Percentiles rank a stretch among this genome's conserved stretches.
These are phyloP conservation scores for Carpatolechia fugitivella DNA, from an alignment of 2,888 invertebrate species.

Conservation along the genomic window DNA sequence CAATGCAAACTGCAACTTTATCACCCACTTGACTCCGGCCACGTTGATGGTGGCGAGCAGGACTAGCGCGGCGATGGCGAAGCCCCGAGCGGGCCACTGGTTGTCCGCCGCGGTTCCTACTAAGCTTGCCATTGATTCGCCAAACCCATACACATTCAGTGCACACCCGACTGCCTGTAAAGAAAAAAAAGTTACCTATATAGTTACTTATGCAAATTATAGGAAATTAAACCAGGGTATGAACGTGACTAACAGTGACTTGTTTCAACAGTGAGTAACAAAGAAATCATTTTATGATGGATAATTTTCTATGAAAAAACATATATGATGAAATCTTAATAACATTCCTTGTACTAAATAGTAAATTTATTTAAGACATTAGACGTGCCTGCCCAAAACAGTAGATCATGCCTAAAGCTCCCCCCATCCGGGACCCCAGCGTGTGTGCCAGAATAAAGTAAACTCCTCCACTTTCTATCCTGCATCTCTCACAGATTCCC, in stretches of 20 bases:
- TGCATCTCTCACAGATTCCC: constrained; percentile 96
- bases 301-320: too few relatives aligned
- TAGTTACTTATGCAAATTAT: neutral
- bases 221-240: too few relatives aligned
- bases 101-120: constrained; percentile 81
- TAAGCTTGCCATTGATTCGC: constrained; percentile 95
- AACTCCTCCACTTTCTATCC: constrained; percentile 98
- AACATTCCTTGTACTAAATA: too few relatives aligned
- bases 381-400: constrained; percentile 94
- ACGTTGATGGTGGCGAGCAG: constrained; percentile 94
- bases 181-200: constrained; percentile 7
- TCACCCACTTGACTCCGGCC: constrained; percentile 98
- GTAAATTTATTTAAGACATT: neutral
- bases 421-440: constrained; percentile 94
- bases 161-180: constrained; percentile 97
- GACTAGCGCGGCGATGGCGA: constrained; percentile 92
- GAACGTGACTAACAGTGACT: too few relatives aligned
- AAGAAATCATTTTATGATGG: too few relatives aligned
- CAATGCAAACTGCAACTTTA: constrained; percentile 94
- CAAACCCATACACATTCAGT: constrained; percentile 97
- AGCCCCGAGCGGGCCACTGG: constrained; percentile 90
- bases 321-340: too few relatives aligned
- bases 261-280: too few relatives aligned
- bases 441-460: constrained; percentile 97
- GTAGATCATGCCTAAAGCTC: constrained; percentile 94